Conservation (phyloP, 2,888 invertebrate genomes). For the Parthenolecanium corni region DNA sequence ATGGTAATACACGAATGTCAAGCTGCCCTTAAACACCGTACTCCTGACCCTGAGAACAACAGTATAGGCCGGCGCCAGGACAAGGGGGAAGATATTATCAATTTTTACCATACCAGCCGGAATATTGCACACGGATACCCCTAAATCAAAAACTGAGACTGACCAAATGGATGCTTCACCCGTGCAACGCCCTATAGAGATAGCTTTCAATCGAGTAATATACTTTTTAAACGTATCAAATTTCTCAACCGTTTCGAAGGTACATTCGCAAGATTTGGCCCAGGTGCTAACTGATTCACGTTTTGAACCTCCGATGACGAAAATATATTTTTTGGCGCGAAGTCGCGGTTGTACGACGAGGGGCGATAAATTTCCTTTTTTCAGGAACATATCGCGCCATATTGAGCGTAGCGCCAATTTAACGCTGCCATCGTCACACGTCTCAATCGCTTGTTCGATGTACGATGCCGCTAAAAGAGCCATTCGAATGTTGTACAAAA, state of each 20-base stretch:
- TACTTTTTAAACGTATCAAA: constrained; percentile 65
- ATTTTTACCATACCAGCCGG: too few relatives aligned
- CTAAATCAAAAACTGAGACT: too few relatives aligned
- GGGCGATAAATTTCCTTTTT: constrained; percentile 48
- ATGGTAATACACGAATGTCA: too few relatives aligned
- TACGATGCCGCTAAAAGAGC: constrained; percentile 69
- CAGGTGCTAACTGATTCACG: constrained; percentile 59
- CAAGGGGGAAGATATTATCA: too few relatives aligned
- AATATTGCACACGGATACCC: too few relatives aligned
- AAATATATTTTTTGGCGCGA: constrained; percentile 74
- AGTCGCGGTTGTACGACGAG: constrained; percentile 65
- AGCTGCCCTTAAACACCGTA: too few relatives aligned
- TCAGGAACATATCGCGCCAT: constrained; percentile 56
- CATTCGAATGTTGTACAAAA: constrained; percentile 67
- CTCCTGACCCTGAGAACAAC: too few relatives aligned
- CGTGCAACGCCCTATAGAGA: too few relatives aligned
- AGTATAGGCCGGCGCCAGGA: too few relatives aligned
- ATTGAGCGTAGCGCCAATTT: constrained; percentile 66
- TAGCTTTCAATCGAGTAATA: too few relatives aligned
- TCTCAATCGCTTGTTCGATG: constrained; percentile 62
- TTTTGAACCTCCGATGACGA: constrained; percentile 79
- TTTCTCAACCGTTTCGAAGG: constrained; percentile 69
- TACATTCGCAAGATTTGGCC: constrained; percentile 64
- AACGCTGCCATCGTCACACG: constrained; percentile 68
- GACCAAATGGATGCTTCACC: too few relatives aligned